Conservation (phyloP, 2,888 invertebrate species). For the Rhingia campestris region DNA sequence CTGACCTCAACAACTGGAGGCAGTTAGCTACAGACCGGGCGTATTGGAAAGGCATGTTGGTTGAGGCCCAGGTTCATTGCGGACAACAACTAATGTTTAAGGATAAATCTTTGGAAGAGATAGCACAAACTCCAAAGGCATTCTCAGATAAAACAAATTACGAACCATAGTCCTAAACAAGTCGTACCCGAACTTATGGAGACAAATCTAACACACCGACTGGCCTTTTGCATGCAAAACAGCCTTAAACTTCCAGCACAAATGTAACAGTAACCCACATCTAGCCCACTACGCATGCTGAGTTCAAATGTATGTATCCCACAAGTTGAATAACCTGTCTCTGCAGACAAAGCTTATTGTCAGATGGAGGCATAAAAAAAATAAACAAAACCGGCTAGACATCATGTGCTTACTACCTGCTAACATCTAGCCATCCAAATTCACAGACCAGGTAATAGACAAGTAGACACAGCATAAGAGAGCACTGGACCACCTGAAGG, state of each 20-base stretch:
- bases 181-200: no score
- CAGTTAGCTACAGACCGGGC: no score
- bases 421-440: constrained; percentile 15
- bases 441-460: constrained; percentile 5
- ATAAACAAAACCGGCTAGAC: constrained; percentile 34
- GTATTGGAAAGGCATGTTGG: no score
- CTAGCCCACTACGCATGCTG: neutral
- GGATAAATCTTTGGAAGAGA: no score
- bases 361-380: neutral
- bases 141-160: no score
- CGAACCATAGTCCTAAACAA: no score
- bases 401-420: neutral
- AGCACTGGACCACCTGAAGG: constrained; percentile 32
- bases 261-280: neutral
- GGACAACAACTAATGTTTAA: no score
- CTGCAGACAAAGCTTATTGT: neutral
- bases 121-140: no score
- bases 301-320: constrained; percentile 2
- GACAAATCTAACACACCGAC: no score
- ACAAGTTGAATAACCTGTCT: constrained; percentile 67
- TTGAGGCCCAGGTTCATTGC: no score
- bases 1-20: no score
- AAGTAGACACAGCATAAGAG: neutral
- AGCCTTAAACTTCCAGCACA: neutral
- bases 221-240: no score